phyloP scores from a whole-genome alignment of 2,113 vertebrate genomes.

The Brachypteracias leptosomus region DNA sequence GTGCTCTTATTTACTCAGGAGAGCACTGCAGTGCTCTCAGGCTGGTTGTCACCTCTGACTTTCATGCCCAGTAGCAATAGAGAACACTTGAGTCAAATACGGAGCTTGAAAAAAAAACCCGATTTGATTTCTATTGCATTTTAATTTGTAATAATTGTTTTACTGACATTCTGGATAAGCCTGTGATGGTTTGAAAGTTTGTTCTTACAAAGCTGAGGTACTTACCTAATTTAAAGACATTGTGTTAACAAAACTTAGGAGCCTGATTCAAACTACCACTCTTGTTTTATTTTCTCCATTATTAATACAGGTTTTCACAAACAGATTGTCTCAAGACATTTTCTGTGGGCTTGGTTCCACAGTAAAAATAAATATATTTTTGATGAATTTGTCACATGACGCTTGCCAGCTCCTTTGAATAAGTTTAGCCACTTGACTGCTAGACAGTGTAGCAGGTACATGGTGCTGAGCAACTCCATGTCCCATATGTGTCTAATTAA shows the following conservation, averaged over 20 bases:
- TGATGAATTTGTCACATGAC: conserved; percentile 20
- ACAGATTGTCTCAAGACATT: conserved; percentile 34
- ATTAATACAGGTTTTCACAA: conserved; percentile 16
- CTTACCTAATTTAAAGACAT: conserved; percentile 9
- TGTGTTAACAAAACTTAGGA: neutral
- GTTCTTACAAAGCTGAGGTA: conserved; percentile 12
- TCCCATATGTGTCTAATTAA: neutral
- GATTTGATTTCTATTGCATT: conserved; percentile 37
- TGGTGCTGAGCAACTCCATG: neutral
- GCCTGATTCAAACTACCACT: neutral
- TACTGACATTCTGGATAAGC: conserved; percentile 33
- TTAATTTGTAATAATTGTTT: conserved; percentile 53
- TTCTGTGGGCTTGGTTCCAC: neutral
- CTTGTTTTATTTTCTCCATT: neutral
- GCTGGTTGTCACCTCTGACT: neutral
- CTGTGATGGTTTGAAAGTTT: conserved; percentile 14
- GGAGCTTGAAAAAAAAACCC: neutral
- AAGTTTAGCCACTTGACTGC: conserved; percentile 1
- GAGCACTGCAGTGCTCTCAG: neutral
- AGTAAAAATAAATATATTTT: conserved; percentile 39
- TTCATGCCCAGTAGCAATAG: neutral
- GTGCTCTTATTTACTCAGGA: neutral
- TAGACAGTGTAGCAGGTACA: neutral
- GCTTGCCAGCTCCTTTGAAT: neutral
- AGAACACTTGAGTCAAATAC: neutral